Base-by-base conservation (phyloP, 2,888 invertebrate genomes). In the Mesopsocus fuscifrons region DNA sequence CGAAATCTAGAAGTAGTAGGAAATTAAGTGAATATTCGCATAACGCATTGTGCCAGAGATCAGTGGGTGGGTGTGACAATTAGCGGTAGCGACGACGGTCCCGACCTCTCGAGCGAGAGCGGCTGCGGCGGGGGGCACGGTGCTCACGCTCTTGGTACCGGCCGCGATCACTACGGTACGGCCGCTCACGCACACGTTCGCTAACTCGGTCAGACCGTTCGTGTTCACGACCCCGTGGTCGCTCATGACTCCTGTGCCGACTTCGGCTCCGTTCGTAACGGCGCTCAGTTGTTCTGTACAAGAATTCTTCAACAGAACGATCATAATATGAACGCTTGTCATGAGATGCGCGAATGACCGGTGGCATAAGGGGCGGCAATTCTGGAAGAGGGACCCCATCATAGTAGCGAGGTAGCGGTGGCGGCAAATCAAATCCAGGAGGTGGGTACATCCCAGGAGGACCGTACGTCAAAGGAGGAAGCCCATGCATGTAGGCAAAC, bases 251-350 rank as follows among this genome's bases (percentile, higher is more conserved):
- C 49, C 66, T 63, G 48, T 68, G 59, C 43, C 63, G 56, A 41
- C 64, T 62, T 44, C 59, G 55, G 47, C 63, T 63, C 16, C 63
- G 59, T 13, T 21, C 21, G 4, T 20, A 20, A 6, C 11, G 31
- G 26, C 79, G 68, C 53, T 77, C 74, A 44, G 74, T 69, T 9
- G 84, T 84, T 56, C 85, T 73, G 71, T 84, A 79, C 46, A 88
- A 63, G 61, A 87, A 88, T 58, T 88, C 87, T 60, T 88, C 78
- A 18, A 87, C 87, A 45, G 84, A 82, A 41, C 87, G 74, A 59
- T 91, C 91, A 61, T 89, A 91, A n/a, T n/a, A n/a, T n/a, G n/a
- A n/a, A 30, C 80, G 79, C 41, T 81, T 69, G 55, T 80, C 80
- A 50, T 81, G 79, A 53, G 74, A 69, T 52, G 71, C 65, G 54